These are phyloP conservation scores for Nudaria mundana DNA, from an alignment of 2,888 invertebrate species.

Conservation along the genomic window DNA sequence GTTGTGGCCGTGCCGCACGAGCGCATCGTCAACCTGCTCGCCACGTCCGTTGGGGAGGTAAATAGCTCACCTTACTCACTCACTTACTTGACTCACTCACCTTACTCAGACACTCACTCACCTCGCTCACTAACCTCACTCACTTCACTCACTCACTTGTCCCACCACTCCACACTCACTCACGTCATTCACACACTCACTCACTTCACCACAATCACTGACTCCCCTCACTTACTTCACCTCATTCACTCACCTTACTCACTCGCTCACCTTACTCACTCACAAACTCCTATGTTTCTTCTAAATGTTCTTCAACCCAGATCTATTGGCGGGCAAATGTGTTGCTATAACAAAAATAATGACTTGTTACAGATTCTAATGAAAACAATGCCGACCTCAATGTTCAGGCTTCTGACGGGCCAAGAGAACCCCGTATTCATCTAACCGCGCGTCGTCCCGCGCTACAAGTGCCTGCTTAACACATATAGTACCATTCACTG, in stretches of 20 bases:
- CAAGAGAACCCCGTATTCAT: conserved; percentile 99
- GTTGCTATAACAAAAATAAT: too few relatives aligned
- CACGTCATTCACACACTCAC: too few relatives aligned
- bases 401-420: conserved; percentile 99
- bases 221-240: neutral
- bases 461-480: conserved; percentile 83
- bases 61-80: neutral
- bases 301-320: too few relatives aligned
- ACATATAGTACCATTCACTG: conserved; percentile 25
- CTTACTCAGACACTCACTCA: too few relatives aligned
- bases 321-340: too few relatives aligned
- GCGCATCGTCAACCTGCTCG: conserved; percentile 98
- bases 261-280: neutral
- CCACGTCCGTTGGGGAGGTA: conserved; percentile 99
- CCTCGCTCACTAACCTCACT: too few relatives aligned
- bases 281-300: too few relatives aligned
- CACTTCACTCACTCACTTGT: too few relatives aligned
- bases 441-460: conserved; percentile 75
- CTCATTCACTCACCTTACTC: neutral
- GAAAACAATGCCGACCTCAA: conserved; percentile 99
- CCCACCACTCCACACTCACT: too few relatives aligned
- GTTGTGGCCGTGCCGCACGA: conserved; percentile 99
- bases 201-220: neutral
- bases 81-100: too few relatives aligned
- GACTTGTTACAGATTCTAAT: conserved; percentile 99